Evolutionary conservation across 2,113 vertebrate species (phyloP).

Genomic region (Colossoma macropomum): DNA sequence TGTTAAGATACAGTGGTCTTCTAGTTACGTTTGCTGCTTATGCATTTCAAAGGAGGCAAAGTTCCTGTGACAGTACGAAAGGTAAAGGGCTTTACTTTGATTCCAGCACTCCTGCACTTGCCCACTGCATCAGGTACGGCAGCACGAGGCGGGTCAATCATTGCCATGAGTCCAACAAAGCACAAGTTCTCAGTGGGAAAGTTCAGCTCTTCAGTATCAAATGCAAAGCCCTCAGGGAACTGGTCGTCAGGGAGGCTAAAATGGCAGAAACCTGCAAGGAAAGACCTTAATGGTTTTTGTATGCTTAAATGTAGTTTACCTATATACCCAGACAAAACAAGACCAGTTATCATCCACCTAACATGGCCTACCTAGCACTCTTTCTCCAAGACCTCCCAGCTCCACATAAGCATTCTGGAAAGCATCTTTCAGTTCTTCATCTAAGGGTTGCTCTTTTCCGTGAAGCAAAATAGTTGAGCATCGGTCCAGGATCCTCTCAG

Average conservation of each 20-base stretch:
- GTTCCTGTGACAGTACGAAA: background rate
- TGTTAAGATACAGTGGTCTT: background rate
- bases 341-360: background rate
- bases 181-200: conserved; percentile 88
- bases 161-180: conserved; percentile 93
- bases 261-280: conserved; percentile 86
- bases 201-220: conserved; percentile 88
- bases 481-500: conserved; percentile 90
- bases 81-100: conserved; percentile 79
- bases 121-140: conserved; percentile 90
- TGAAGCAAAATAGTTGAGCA: conserved; percentile 87
- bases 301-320: background rate
- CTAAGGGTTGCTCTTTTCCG: conserved; percentile 84
- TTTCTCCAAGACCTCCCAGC: conserved; percentile 88
- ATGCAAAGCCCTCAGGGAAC: conserved; percentile 84
- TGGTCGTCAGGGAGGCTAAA: conserved; percentile 80
- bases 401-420: conserved; percentile 91
- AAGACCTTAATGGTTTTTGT: background rate
- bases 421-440: conserved; percentile 86
- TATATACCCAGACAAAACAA: background rate
- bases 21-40: background rate
- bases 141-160: conserved; percentile 90
- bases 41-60: background rate
- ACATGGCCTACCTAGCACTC: conserved; percentile 81
- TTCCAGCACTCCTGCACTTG: conserved; percentile 92